Evolutionary conservation across 2,113 vertebrate genomes (phyloP).

Genomic region (Sorex araneus): DNA sequence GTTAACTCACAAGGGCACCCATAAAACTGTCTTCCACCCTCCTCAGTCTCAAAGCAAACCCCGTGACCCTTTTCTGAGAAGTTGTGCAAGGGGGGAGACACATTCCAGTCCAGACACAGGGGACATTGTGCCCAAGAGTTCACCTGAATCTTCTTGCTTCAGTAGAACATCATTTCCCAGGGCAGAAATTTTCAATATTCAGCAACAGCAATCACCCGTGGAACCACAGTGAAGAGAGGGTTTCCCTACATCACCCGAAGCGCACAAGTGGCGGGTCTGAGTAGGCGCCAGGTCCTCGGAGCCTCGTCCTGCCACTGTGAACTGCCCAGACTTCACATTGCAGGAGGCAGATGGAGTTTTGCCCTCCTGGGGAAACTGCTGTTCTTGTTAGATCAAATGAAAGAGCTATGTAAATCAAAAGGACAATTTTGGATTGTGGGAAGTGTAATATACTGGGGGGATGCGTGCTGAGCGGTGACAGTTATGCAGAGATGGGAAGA

Average conservation of each 20-base stretch:
- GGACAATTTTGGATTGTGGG: slow-evolving; percentile 29
- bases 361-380: not conserved
- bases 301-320: not conserved
- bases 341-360: not conserved
- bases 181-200: slow-evolving; percentile 32
- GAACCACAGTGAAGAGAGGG: not conserved
- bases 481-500: not conserved
- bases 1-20: not conserved
- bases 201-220: not conserved
- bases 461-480: slow-evolving; percentile 8
- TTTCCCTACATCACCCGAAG: not conserved
- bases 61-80: slow-evolving; percentile 55
- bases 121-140: not conserved
- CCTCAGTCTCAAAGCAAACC: slow-evolving; percentile 48
- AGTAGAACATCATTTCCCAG: slow-evolving; percentile 10
- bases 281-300: not conserved
- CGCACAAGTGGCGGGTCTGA: not conserved
- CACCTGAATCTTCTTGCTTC: slow-evolving; percentile 15
- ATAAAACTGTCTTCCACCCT: slow-evolving; percentile 13
- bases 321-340: not conserved
- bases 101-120: slow-evolving; percentile 35
- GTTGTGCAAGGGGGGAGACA: slow-evolving; percentile 34
- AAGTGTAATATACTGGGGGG: not conserved
- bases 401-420: slow-evolving; percentile 26
- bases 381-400: slow-evolving; percentile 15